A percentile compares a stretch with the other conserved stretches of the same genome.
Conservation (phyloP, 2,797 vertebrate genomes). For the Oophaga sylvatica region DNA sequence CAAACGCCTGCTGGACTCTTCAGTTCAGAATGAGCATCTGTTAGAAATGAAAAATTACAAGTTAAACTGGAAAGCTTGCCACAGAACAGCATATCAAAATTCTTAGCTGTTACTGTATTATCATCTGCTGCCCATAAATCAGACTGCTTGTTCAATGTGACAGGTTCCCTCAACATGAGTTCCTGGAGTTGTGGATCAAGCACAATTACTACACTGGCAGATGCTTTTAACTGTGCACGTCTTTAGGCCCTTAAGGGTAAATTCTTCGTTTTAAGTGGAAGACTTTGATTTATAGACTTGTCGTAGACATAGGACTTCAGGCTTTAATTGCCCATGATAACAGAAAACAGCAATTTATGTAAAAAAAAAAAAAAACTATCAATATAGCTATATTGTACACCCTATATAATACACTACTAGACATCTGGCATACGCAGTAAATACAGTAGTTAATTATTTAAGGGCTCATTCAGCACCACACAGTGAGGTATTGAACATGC, state of each 20-base stretch:
- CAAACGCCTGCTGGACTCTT: too few species aligned
- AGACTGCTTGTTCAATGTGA: too few species aligned
- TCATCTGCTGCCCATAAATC: too few species aligned
- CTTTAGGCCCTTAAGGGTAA: background rate
- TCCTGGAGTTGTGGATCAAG: background rate
- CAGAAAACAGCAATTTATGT: background rate
- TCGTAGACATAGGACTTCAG: background rate
- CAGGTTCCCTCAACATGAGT: background rate
- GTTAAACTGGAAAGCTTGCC: too few species aligned
- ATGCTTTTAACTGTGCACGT: background rate
- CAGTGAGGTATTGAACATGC: background rate
- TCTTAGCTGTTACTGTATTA: too few species aligned
- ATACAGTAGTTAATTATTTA: constrained; percentile 3
- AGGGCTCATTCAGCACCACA: background rate
- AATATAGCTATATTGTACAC: background rate
- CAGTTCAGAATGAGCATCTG: too few species aligned
- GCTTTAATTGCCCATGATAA: background rate
- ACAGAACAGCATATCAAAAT: too few species aligned
- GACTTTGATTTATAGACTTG: background rate
- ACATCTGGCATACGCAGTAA: background rate
- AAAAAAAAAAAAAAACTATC: background rate
- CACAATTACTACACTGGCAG: background rate
- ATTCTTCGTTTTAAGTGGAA: background rate
- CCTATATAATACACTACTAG: background rate
- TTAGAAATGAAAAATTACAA: too few species aligned